Percentiles rank a stretch among this genome's conserved stretches.
Evolutionary conservation across 2,888 invertebrate genomes (phyloP).

Genomic region (Cosmia pyralina): DNA sequence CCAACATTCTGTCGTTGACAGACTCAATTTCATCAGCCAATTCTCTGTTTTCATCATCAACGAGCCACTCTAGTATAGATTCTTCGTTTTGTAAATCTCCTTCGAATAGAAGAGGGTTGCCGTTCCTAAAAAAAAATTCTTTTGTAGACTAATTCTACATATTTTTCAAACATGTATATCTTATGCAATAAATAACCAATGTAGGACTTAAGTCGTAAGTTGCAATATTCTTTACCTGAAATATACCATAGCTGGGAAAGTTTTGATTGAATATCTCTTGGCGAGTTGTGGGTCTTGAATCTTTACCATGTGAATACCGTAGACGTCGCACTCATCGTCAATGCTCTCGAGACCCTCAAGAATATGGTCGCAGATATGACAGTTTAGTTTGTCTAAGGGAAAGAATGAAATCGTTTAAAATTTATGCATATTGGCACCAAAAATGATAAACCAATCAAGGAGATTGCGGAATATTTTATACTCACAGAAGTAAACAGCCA

Average conservation of each 20-base stretch:
- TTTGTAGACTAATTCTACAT: no score
- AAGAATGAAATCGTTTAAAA: background rate
- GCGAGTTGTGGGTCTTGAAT: constrained; percentile 97
- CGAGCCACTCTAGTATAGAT: constrained; percentile 97
- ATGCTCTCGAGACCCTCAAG: constrained; percentile 96
- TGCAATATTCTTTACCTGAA: constrained; percentile 88
- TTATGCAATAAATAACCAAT: no score
- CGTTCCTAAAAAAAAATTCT: constrained; percentile 91
- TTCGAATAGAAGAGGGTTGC: constrained; percentile 96
- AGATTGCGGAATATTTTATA: constrained; percentile 52
- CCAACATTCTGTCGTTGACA: constrained; percentile 97
- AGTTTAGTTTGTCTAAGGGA: constrained; percentile 94
- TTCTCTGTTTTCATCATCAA: constrained; percentile 98
- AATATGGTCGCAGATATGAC: constrained; percentile 97
- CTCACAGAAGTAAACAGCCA: constrained; percentile 98
- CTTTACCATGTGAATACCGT: constrained; percentile 97
- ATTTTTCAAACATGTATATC: no score
- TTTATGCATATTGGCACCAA: constrained; percentile 1
- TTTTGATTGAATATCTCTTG: constrained; percentile 98
- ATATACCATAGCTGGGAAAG: constrained; percentile 97
- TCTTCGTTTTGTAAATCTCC: constrained; percentile 98
- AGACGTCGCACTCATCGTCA: constrained; percentile 97
- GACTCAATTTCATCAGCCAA: constrained; percentile 98
- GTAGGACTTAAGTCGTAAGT: no score
- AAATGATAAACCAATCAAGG: background rate